Conservation (phyloP, 2,888 invertebrate species). For the Alsophila aescularia region DNA sequence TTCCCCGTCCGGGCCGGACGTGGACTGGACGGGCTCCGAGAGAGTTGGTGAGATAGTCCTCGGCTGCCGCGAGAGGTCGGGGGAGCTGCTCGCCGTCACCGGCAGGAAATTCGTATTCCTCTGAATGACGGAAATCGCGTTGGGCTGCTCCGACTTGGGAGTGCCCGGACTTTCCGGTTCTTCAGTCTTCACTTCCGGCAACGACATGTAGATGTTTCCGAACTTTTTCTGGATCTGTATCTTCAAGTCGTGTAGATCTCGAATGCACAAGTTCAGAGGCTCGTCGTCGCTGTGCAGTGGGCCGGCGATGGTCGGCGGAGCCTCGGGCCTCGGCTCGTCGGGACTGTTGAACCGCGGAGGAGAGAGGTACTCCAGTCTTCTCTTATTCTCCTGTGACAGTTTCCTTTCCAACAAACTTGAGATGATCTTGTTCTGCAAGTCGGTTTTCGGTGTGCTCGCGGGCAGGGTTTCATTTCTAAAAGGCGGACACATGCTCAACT, state of each 20-base stretch:
- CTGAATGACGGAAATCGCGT: conserved; percentile 78
- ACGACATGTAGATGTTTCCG: conserved; percentile 85
- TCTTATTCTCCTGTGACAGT: conserved; percentile 87
- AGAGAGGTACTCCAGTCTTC: conserved; percentile 64
- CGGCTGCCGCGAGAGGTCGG: conserved; percentile 65
- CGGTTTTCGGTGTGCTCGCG: conserved; percentile 79
- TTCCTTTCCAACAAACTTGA: conserved; percentile 88
- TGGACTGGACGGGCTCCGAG: conserved; percentile 71
- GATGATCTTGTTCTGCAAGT: conserved; percentile 88
- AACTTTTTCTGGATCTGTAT: conserved; percentile 86
- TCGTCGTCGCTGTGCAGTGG: conserved; percentile 84
- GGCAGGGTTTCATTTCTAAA: conserved; percentile 53
- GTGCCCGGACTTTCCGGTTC: conserved; percentile 80
- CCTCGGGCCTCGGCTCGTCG: conserved; percentile 67
- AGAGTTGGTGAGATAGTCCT: conserved; percentile 64
- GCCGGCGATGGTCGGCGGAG: conserved; percentile 62
- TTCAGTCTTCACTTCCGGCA: conserved; percentile 85
- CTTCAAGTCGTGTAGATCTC: conserved; percentile 89
- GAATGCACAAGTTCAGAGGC: conserved; percentile 92
- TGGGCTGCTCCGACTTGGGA: conserved; percentile 68
- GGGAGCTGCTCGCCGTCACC: conserved; percentile 72
- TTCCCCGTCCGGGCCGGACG: conserved; percentile 63
- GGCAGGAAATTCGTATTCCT: conserved; percentile 69
- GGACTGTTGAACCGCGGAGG: conserved; percentile 66
- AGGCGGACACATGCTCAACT: conserved; percentile 51